Evolutionary conservation across 1,140 invertebrate species (phyloP).

Genomic region (Notospermus geniculatus): DNA sequence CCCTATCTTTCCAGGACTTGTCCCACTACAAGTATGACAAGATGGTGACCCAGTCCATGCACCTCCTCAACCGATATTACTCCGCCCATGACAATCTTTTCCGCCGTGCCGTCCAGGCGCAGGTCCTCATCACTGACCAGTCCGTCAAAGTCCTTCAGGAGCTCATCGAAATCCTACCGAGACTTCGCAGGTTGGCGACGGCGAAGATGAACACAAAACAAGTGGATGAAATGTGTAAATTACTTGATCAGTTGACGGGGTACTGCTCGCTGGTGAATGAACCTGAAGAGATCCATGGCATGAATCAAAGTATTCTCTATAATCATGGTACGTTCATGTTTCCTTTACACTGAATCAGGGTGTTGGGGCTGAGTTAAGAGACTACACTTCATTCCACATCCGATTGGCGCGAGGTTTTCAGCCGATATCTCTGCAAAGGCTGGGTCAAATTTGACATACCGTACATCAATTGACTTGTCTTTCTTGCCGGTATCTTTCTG

Average conservation of each 20-base stretch:
- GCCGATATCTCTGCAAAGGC: too few species aligned
- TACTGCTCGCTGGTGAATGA: too few species aligned
- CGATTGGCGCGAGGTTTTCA: too few species aligned
- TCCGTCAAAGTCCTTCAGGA: constrained; percentile 36
- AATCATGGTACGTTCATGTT: too few species aligned
- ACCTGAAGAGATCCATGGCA: too few species aligned
- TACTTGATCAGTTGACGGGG: constrained; percentile 34
- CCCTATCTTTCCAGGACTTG: constrained; percentile 35
- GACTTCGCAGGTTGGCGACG: constrained; percentile 34
- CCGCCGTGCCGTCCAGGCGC: constrained; percentile 45
- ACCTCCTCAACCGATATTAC: constrained; percentile 44
- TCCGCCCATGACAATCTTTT: constrained; percentile 43
- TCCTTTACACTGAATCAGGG: too few species aligned
- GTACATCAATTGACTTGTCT: too few species aligned
- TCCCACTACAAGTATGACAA: constrained; percentile 48
- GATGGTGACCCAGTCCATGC: constrained; percentile 45
- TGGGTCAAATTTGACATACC: too few species aligned
- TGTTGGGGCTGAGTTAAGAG: too few species aligned
- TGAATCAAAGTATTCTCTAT: too few species aligned
- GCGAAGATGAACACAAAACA: constrained; percentile 43
- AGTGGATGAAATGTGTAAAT: constrained; percentile 31
- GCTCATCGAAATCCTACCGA: constrained; percentile 36
- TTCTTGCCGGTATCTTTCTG: too few species aligned
- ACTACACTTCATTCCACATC: too few species aligned
- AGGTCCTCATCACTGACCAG: constrained; percentile 47